Evolutionary conservation across 1,140 invertebrate species (phyloP).

Genomic region (Lepidurus packardi): DNA sequence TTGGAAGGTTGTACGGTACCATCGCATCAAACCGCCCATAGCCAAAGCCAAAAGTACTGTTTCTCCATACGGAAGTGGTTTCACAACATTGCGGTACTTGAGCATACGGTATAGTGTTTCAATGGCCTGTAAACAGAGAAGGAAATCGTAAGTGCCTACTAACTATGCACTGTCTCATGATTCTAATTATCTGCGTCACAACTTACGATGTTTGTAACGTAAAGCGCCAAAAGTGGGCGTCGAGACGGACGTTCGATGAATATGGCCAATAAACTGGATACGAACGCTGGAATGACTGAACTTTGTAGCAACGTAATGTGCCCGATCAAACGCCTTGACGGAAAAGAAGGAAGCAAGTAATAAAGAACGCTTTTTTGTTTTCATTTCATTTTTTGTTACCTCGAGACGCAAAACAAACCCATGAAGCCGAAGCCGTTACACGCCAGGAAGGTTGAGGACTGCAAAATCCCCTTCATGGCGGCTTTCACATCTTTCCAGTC

Average conservation of each 20-base stretch:
- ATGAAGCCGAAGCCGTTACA: constrained; percentile 67
- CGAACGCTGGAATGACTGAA: constrained; percentile 62
- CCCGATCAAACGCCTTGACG: constrained; percentile 56
- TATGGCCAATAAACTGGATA: constrained; percentile 64
- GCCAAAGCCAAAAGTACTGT: constrained; percentile 35
- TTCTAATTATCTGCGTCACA: background rate
- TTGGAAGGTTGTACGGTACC: constrained; percentile 13
- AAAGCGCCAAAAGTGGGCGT: constrained; percentile 61
- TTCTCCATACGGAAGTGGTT: constrained; percentile 57
- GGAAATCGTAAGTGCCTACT: background rate
- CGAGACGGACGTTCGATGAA: constrained; percentile 66
- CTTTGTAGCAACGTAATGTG: constrained; percentile 61
- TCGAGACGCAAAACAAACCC: constrained; percentile 58
- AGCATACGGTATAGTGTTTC: constrained; percentile 71
- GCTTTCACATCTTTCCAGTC: constrained; percentile 54
- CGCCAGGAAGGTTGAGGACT: constrained; percentile 68
- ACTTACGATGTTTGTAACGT: constrained; percentile 70
- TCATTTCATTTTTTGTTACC: constrained; percentile 45
- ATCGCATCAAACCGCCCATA: background rate
- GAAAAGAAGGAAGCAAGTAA: constrained; percentile 37
- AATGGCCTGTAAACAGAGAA: constrained; percentile 52
- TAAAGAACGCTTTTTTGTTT: constrained; percentile 16
- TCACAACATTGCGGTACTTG: constrained; percentile 55
- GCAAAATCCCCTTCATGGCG: constrained; percentile 60
- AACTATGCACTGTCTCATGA: no score